Evolutionary conservation across 2,113 vertebrate species (phyloP).

Genomic region (Brachirus orientalis): DNA sequence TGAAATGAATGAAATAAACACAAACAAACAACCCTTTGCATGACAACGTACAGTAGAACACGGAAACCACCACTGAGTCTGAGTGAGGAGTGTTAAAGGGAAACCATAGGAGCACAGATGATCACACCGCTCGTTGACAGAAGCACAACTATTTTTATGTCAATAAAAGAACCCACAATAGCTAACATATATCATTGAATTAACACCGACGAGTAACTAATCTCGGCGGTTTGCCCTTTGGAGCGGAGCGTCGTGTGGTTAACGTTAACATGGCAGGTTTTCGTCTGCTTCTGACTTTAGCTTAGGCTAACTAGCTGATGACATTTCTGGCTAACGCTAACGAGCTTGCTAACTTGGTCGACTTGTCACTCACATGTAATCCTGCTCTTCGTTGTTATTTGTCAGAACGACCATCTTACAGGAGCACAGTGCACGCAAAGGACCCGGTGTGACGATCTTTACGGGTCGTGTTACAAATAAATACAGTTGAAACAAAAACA

Average conservation of each 20-base stretch:
- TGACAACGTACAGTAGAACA: no score
- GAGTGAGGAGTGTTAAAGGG: neutral
- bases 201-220: no score
- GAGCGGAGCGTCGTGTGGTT: no score
- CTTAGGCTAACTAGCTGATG: neutral
- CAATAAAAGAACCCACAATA: no score
- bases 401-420: conserved; percentile 84
- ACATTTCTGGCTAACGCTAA: conserved; percentile 25
- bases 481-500: neutral
- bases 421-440: neutral
- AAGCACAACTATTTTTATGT: neutral
- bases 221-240: no score
- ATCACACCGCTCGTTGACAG: neutral
- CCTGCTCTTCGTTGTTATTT: conserved; percentile 76
- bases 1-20: no score
- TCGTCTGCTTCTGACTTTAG: no score
- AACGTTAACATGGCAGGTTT: no score
- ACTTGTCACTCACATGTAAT: conserved; percentile 80
- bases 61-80: no score
- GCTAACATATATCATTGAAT: no score
- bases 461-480: neutral
- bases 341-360: neutral
- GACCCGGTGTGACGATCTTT: neutral
- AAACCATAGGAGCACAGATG: accelerated
- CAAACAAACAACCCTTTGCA: no score